Percentiles rank a stretch among this genome's conserved stretches.
phyloP scores from a whole-genome alignment of 2,113 vertebrate genomes.

The Sceloporus tristichus region DNA sequence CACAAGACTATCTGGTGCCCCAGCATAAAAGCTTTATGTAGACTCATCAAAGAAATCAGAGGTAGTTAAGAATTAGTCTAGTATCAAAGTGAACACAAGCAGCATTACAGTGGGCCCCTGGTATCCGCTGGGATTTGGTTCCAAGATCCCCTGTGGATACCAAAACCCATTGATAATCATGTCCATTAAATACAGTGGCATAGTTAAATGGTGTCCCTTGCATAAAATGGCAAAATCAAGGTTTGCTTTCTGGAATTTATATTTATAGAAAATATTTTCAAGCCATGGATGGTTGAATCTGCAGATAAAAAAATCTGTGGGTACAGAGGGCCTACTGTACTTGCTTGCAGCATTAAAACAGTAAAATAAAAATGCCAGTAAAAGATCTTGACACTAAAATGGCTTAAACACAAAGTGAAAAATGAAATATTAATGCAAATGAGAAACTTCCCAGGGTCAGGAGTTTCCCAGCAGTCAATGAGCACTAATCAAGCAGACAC shows the following conservation, averaged over 20 bases:
- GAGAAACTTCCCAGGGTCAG: too few species aligned
- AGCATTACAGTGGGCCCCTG: constrained; percentile 56
- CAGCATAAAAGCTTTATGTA: constrained; percentile 52
- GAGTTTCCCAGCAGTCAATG: too few species aligned
- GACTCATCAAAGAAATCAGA: constrained; percentile 54
- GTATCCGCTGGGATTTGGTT: too few species aligned
- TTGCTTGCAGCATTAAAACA: constrained; percentile 7
- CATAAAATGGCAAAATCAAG: too few species aligned
- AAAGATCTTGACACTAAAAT: constrained; percentile 60
- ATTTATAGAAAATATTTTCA: constrained; percentile 19
- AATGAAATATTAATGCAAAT: constrained; percentile 33
- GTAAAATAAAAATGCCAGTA: constrained; percentile 18
- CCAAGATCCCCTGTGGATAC: too few species aligned
- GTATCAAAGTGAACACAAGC: constrained; percentile 62
- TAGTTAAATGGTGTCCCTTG: too few species aligned
- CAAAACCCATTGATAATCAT: too few species aligned
- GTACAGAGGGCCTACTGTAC: too few species aligned
- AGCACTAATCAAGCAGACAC: too few species aligned
- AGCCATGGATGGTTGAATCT: too few species aligned
- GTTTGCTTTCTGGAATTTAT: not conserved
- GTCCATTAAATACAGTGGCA: too few species aligned
- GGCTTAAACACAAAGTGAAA: constrained; percentile 37
- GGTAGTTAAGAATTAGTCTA: constrained; percentile 52
- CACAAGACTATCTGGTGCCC: constrained; percentile 50
- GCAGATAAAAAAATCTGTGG: too few species aligned